Conservation (phyloP, 1,140 invertebrate species). For the Sycobia sp. region DNA sequence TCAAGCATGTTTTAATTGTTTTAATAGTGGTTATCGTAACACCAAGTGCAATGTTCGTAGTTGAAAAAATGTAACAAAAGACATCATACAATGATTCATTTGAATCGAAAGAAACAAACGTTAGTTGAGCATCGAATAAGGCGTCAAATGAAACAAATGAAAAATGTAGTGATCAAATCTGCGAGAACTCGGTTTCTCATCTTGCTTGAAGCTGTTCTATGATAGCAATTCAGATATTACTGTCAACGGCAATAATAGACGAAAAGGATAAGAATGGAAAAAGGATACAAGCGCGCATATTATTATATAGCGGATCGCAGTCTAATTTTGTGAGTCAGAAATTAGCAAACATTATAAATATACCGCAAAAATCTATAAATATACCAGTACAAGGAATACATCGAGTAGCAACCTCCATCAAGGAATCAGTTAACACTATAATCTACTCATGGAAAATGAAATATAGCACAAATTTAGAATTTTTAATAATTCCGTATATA, state of each 20-base stretch:
- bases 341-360: background rate
- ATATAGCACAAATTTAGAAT: background rate
- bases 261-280: no score
- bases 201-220: no score
- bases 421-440: no score
- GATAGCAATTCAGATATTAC: no score
- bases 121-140: background rate
- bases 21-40: no score
- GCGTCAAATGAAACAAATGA: background rate
- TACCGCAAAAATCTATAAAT: background rate
- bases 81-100: background rate
- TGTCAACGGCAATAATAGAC: no score
- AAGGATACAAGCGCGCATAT: no score
- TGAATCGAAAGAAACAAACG: background rate
- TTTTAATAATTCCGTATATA: background rate
- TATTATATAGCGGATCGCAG: background rate
- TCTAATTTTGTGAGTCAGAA: background rate
- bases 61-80: background rate
- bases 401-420: no score
- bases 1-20: no score
- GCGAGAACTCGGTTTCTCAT: no score
- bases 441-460: no score
- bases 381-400: no score
- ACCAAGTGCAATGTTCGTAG: background rate
- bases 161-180: background rate